Evolutionary conservation across 2,888 invertebrate genomes (phyloP), one percentile per base, ranked within the genome.

Genomic region (Phortica magna): DNA sequence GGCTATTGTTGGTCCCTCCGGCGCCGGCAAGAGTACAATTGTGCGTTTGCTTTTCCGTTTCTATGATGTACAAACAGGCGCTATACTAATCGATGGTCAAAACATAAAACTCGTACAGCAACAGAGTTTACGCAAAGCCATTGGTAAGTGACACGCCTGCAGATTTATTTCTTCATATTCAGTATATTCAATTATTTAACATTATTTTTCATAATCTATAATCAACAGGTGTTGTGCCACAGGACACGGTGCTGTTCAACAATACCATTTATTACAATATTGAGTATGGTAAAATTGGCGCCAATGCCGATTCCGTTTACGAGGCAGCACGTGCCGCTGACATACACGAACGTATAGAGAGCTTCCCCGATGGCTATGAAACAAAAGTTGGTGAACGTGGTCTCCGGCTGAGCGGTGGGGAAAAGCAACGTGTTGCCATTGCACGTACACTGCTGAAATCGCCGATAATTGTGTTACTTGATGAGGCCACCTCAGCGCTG

Each of bases 371-470:
- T 80, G 95, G 94, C 65, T 98, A 97, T 88, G 96, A 97, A 73
- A 96, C 97, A 0, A 90, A 96, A 95, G 97, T 99, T 22, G 99
- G 99, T 7, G 99, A 99, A 92, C 93, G 99, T 89, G 99, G 99
- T 6, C 92, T 99, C 77, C 95, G 98, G 80, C 93, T 99, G 78
- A 98, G 98, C 90, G 99, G 99, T 1, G 99, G 99, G 1, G 99
- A 99, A 91, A 99, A 99, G 89, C 99, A 99, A 91, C 94, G 99
- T 82, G 97, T 99, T 76, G 99, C 99, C 0, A 99, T 99, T 81
- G 99, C 99, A 0, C 93, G 99, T 80, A 99, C 99, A 0, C 93
- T 99, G 39, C 93, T 99, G 39, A 99, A 99, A 91, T 94, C 97
- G 3, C 99, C 99, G 0, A 94, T 95, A 55, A 95, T 99, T 78